Conservation (phyloP, 1,140 invertebrate species). For the Leptoteleia sp. region DNA sequence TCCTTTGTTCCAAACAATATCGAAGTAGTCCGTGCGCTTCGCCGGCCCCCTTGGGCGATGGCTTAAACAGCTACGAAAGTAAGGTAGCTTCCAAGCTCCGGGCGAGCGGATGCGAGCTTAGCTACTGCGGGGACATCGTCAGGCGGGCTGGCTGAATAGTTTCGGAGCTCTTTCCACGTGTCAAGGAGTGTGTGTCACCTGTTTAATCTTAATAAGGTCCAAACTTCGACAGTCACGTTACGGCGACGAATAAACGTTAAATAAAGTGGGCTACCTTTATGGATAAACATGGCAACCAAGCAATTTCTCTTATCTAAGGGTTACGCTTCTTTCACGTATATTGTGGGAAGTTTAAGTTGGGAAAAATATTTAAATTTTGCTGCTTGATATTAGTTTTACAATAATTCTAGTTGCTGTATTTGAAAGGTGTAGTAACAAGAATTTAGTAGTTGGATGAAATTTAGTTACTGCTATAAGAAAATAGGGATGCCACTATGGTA, state of each 20-base stretch:
- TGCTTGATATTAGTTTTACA: too few species aligned
- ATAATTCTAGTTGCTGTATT: too few species aligned
- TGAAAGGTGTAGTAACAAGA: too few species aligned
- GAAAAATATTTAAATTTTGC: too few species aligned
- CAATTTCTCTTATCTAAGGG: too few species aligned
- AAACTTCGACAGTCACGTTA: constrained; percentile 1
- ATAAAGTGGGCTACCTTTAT: constrained; percentile 10
- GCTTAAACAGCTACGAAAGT: constrained; percentile 45
- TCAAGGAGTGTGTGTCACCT: constrained; percentile 21
- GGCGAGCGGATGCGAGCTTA: constrained; percentile 12
- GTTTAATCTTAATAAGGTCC: constrained; percentile 35
- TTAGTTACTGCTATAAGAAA: too few species aligned
- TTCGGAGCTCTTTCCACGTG: constrained; percentile 31
- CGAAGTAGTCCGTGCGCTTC: constrained; percentile 28
- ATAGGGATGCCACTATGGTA: too few species aligned
- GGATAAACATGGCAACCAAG: not conserved
- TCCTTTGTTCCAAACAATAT: constrained; percentile 64
- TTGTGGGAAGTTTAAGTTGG: too few species aligned
- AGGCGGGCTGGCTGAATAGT: constrained; percentile 34
- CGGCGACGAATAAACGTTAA: constrained; percentile 2
- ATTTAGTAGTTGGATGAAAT: too few species aligned
- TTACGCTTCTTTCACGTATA: too few species aligned
- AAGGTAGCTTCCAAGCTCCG: constrained; percentile 18
- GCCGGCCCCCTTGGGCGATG: constrained; percentile 12
- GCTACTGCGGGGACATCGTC: constrained; percentile 22